Conservation (phyloP, 2,113 vertebrate genomes). For the Nestor notabilis region DNA sequence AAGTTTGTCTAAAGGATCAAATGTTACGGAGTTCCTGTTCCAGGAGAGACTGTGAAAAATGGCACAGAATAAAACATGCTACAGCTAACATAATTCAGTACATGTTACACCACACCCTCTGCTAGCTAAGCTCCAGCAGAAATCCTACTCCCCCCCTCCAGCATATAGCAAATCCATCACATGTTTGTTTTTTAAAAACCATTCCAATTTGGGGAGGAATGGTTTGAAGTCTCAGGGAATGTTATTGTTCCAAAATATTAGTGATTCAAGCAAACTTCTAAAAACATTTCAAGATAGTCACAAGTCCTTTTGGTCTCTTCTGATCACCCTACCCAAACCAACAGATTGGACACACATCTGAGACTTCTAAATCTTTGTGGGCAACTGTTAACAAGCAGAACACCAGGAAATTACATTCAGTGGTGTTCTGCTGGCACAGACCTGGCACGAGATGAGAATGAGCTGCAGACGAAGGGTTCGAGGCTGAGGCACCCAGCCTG, state of each 20-base stretch:
- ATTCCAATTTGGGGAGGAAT: not conserved
- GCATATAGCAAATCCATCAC: not conserved
- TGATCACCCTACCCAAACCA: constrained; percentile 48
- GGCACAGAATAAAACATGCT: not conserved
- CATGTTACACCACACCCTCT: not conserved
- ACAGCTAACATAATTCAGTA: not conserved
- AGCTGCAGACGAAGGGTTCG: not conserved
- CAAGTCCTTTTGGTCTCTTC: constrained; percentile 40
- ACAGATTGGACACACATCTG: constrained; percentile 41
- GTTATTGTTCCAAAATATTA: not conserved
- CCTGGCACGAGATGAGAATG: not conserved
- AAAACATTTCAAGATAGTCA: constrained; percentile 42
- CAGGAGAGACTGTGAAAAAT: not conserved
- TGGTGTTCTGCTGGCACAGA: not conserved
- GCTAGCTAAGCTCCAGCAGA: not conserved
- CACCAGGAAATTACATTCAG: not conserved
- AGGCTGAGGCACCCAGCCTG: not conserved
- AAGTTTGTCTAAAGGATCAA: constrained; percentile 23
- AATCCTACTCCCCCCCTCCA: not conserved
- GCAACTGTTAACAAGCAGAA: constrained; percentile 43
- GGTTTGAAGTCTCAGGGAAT: not conserved
- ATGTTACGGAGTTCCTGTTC: not conserved
- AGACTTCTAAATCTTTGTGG: constrained; percentile 31
- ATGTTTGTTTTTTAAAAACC: not conserved
- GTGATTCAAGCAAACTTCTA: not conserved